Conservation (phyloP, 1,140 invertebrate genomes). For the Wasmannia auropunctata region DNA sequence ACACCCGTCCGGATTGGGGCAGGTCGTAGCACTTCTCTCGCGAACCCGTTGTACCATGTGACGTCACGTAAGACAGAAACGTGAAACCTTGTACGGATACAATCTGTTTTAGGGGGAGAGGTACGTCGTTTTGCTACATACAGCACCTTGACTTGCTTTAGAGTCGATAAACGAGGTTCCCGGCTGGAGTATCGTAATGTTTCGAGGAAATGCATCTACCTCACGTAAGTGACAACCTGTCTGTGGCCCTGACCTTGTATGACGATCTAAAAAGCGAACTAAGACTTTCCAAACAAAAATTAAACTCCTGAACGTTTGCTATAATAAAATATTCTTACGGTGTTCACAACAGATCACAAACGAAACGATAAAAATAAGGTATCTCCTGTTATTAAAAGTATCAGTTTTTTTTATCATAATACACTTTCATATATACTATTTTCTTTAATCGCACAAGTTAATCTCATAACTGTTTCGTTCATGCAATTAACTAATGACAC, state of each 20-base stretch:
- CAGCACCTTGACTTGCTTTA: slow-evolving; percentile 50
- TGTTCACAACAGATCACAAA: neutral
- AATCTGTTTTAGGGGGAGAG: slow-evolving; percentile 33
- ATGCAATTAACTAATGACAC: neutral
- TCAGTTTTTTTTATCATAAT: neutral
- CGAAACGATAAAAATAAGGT: neutral
- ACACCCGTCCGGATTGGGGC: slow-evolving; percentile 82
- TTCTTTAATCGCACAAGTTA: neutral
- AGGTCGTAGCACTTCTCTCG: slow-evolving; percentile 78
- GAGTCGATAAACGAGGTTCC: slow-evolving; percentile 63
- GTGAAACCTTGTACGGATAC: slow-evolving; percentile 53
- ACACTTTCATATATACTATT: too few relatives aligned
- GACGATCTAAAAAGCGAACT: neutral
- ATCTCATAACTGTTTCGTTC: too few relatives aligned
- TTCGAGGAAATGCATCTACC: slow-evolving; percentile 17
- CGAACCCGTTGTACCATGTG: slow-evolving; percentile 74
- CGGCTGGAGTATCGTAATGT: slow-evolving; percentile 18
- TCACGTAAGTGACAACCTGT: neutral
- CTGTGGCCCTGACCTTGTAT: slow-evolving; percentile 61
- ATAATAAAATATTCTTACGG: neutral
- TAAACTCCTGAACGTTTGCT: neutral
- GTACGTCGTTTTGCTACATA: slow-evolving; percentile 18
- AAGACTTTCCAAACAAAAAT: neutral
- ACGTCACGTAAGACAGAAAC: slow-evolving; percentile 75
- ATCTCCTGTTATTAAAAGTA: neutral